Percentiles rank a stretch among this genome's conserved stretches.
Evolutionary conservation across 1,140 invertebrate species (phyloP).

Genomic region (Drosophila mayri): DNA sequence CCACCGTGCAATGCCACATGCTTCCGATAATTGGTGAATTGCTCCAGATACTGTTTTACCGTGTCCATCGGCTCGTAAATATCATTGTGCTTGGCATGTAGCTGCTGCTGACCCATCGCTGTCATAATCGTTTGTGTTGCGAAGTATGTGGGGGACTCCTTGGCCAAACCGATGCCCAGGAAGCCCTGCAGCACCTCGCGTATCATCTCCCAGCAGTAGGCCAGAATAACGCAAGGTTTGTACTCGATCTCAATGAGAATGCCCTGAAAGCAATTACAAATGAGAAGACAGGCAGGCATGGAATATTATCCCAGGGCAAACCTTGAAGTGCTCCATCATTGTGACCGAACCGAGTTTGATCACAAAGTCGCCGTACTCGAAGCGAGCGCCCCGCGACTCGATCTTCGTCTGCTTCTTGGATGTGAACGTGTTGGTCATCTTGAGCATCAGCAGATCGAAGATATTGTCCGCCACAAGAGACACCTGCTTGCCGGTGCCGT

Average conservation of each 20-base stretch:
- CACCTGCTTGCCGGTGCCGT: constrained; percentile 91
- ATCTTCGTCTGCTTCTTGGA: constrained; percentile 95
- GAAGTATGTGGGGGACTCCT: constrained; percentile 87
- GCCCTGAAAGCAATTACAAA: constrained; percentile 85
- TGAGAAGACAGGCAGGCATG: not conserved
- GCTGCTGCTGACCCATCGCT: constrained; percentile 78
- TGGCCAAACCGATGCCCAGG: constrained; percentile 91
- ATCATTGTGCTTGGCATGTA: constrained; percentile 89
- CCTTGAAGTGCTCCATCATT: constrained; percentile 96
- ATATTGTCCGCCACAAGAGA: constrained; percentile 95
- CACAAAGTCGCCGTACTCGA: constrained; percentile 97
- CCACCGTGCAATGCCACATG: constrained; percentile 63
- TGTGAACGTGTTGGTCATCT: constrained; percentile 94
- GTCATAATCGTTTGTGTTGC: constrained; percentile 85
- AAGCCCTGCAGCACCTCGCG: constrained; percentile 97
- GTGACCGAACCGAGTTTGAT: constrained; percentile 97
- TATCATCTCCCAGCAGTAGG: constrained; percentile 95
- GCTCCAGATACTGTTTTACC: constrained; percentile 97
- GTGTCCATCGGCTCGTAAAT: constrained; percentile 96
- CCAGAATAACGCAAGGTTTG: constrained; percentile 93
- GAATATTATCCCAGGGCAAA: not conserved
- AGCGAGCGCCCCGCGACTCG: constrained; percentile 96
- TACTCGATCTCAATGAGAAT: constrained; percentile 98
- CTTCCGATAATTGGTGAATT: constrained; percentile 96
- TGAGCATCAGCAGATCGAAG: constrained; percentile 96